Percentiles rank a stretch among this genome's conserved stretches.
Evolutionary conservation across 2,888 invertebrate species (phyloP).

Genomic region (Coleophora flavipennella): DNA sequence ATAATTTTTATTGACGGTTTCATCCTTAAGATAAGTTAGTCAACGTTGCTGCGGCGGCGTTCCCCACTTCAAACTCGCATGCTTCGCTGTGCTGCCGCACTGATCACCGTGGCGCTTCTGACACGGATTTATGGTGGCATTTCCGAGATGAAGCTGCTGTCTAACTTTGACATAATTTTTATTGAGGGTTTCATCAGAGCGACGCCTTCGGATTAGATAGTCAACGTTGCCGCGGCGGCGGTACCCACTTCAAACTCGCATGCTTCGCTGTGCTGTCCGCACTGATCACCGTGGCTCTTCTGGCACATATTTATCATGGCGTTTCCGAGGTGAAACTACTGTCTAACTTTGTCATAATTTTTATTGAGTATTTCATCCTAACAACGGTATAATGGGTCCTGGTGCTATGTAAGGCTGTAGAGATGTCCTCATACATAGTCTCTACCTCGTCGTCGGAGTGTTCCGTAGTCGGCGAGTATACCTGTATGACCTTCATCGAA

Average conservation of each 20-base stretch:
- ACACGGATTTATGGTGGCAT: conserved; percentile 82
- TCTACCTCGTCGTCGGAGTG: too few relatives aligned
- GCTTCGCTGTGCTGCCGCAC: conserved; percentile 76
- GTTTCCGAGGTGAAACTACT: conserved; percentile 75
- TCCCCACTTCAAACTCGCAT: conserved; percentile 76
- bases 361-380: too few relatives aligned
- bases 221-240: conserved; percentile 49
- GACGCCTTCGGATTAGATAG: conserved; percentile 25
- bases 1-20: too few relatives aligned
- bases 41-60: conserved; percentile 58
- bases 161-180: too few relatives aligned
- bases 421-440: too few relatives aligned
- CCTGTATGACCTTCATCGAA: too few relatives aligned
- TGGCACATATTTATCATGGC: conserved; percentile 81
- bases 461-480: too few relatives aligned
- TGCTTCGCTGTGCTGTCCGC: conserved; percentile 77
- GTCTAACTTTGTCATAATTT: too few relatives aligned
- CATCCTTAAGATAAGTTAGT: conserved; percentile 19
- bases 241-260: conserved; percentile 76
- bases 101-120: conserved; percentile 80
- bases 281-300: conserved; percentile 79
- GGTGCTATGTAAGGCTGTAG: too few relatives aligned
- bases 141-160: conserved; percentile 70
- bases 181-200: conserved; percentile 23
- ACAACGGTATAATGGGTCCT: too few relatives aligned